Evolutionary conservation across 2,797 vertebrate species (phyloP), one percentile per base, ranked within the genome.

Genomic region (Eutrigla gurnardus): DNA sequence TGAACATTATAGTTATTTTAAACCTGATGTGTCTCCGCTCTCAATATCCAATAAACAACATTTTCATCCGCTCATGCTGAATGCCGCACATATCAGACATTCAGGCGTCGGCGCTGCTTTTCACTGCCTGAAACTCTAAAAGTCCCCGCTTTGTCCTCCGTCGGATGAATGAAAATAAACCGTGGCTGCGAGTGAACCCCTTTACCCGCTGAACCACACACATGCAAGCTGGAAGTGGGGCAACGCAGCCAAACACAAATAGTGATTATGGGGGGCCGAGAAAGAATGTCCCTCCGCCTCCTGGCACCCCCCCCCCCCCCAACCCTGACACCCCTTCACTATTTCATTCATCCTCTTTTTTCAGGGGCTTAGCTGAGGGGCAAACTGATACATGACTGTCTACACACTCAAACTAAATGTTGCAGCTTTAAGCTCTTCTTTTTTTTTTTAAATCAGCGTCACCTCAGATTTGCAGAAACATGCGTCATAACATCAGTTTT

Each of bases 291-390:
- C 71, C 81, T 58, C 81, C 77, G 25, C 83, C 82, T 73, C 40
- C 64, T 74, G 64, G 45, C 25, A 66, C 88, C 90, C 90, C 25
- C 25, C 25, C 25, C 82, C 89, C 89, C 88, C 89, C 84, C 54
- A 70, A n/a, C 70, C 58, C 54, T 39, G 73, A 85, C 70, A 78
- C 77, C 82, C 75, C 78, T 73, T 77, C 67, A 68, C 47, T 54
- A 80, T 32, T 90, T 90, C 87, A 91, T 92, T 91, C 89, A 92
- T 89, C 77, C 82, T 88, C 25, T 90, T 88, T 70, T 87, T 60
- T 50, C 67, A 71, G 59, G 54, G 79, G 65, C 78, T 83, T 77
- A 83, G 32, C 71, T 15, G 69, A 63, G 64, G 47, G 57, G 55
- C 68, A 60, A 68, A 67, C 73, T 43, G 52, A 85, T 46, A 71